Evolutionary conservation across 1,140 invertebrate species (phyloP).

Genomic region (Asobara japonica): DNA sequence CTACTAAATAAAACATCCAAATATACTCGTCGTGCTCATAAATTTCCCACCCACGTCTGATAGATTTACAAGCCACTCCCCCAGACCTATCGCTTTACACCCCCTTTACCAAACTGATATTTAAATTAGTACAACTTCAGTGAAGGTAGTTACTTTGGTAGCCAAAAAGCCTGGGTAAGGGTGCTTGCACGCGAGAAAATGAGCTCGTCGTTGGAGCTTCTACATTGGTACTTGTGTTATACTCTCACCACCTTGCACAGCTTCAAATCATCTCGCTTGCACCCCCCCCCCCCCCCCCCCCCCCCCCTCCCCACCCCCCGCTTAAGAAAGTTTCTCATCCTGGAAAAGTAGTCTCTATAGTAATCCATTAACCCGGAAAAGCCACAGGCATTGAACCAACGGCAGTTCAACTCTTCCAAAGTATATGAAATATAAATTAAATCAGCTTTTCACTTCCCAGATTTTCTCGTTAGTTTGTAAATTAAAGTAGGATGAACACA

Average conservation of each 20-base stretch:
- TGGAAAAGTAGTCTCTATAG: neutral
- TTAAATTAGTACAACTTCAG: slow-evolving; percentile 66
- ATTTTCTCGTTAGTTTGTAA: too few species aligned
- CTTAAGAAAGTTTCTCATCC: neutral
- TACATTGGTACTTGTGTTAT: slow-evolving; percentile 28
- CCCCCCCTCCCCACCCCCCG: neutral
- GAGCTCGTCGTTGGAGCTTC: slow-evolving; percentile 29
- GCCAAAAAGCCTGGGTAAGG: neutral
- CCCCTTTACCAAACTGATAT: slow-evolving; percentile 59
- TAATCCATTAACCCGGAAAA: slow-evolving; percentile 25
- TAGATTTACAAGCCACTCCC: slow-evolving; percentile 66
- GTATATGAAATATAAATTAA: slow-evolving; percentile 8
- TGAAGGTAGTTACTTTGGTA: slow-evolving; percentile 43
- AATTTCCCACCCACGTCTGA: slow-evolving; percentile 62
- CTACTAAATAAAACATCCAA: slow-evolving; percentile 67
- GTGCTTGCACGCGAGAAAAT: slow-evolving; percentile 29
- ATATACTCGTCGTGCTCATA: slow-evolving; percentile 58
- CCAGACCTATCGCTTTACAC: slow-evolving; percentile 22
- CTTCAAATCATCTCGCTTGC: neutral
- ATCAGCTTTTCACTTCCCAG: neutral
- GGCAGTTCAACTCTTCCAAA: slow-evolving; percentile 9
- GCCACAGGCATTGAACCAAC: neutral
- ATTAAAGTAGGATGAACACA: too few species aligned
- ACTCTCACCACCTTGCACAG: neutral
- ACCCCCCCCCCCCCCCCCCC: neutral